These are phyloP conservation scores for Pagrus major DNA, from an alignment of 2,113 vertebrate genomes.

Conservation along the genomic window DNA sequence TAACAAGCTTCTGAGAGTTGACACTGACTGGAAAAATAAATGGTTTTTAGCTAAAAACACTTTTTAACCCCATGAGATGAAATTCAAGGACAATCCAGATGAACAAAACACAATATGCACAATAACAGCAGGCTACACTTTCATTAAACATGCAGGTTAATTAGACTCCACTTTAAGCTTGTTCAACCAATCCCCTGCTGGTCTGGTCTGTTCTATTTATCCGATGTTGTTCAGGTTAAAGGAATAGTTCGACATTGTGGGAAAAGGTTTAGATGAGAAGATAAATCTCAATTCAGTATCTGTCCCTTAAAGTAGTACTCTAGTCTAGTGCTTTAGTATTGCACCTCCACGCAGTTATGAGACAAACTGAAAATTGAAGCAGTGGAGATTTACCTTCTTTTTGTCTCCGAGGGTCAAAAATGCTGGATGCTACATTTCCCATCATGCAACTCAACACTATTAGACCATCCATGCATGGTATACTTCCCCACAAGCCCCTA, in stretches of 20 bases:
- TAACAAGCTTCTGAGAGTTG: background rate
- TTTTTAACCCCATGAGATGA: background rate
- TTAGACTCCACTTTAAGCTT: background rate
- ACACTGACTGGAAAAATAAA: background rate
- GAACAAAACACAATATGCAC: background rate
- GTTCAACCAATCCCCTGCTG: background rate
- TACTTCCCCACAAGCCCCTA: too few species aligned
- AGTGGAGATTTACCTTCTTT: background rate
- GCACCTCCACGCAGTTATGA: background rate
- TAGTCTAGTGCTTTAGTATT: too few species aligned
- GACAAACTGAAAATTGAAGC: background rate
- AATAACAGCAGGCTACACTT: background rate
- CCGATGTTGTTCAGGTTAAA: background rate
- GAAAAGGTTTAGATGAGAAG: background rate
- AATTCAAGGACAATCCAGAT: background rate
- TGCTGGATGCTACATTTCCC: background rate
- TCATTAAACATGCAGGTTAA: background rate
- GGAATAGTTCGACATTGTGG: background rate
- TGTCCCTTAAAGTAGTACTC: background rate
- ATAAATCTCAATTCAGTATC: background rate
- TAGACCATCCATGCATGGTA: background rate
- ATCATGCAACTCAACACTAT: background rate
- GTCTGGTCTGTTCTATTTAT: slow-evolving; percentile 11
- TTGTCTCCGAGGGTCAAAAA: background rate
- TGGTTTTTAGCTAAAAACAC: background rate